Evolutionary conservation across 2,888 invertebrate species (phyloP).

Genomic region (Pilophorus perplexus): DNA sequence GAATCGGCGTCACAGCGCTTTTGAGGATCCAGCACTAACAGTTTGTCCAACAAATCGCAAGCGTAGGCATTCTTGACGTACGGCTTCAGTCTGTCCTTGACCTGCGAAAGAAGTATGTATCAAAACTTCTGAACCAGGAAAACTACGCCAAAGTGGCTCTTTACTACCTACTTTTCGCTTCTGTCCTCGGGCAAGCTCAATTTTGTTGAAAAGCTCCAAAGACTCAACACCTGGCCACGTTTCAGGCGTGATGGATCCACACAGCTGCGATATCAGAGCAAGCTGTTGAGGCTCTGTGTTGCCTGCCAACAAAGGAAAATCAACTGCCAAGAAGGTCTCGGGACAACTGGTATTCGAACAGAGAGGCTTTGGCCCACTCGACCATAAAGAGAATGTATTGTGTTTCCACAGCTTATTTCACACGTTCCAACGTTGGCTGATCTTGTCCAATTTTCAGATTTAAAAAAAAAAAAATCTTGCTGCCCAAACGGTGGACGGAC

Average conservation of each 20-base stretch:
- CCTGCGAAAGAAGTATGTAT: slow-evolving; percentile 51
- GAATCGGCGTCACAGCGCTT: slow-evolving; percentile 86
- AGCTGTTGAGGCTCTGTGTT: slow-evolving; percentile 95
- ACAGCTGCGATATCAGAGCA: slow-evolving; percentile 89
- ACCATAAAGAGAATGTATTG: neutral
- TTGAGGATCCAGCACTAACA: slow-evolving; percentile 87
- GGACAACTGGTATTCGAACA: too few relatives aligned
- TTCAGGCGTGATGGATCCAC: slow-evolving; percentile 90
- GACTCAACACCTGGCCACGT: slow-evolving; percentile 92
- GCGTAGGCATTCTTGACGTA: slow-evolving; percentile 91
- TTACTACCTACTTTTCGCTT: slow-evolving; percentile 67
- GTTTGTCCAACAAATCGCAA: slow-evolving; percentile 86
- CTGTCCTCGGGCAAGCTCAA: slow-evolving; percentile 83
- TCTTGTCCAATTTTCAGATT: too few relatives aligned
- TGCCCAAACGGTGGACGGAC: too few relatives aligned
- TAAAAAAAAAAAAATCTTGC: too few relatives aligned
- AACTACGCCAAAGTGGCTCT: neutral
- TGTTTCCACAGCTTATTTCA: too few relatives aligned
- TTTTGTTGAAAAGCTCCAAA: slow-evolving; percentile 81
- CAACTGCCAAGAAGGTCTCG: too few relatives aligned
- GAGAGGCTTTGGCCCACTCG: neutral
- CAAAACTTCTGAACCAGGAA: neutral
- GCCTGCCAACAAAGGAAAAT: slow-evolving; percentile 8
- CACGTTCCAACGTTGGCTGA: too few relatives aligned
- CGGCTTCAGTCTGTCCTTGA: slow-evolving; percentile 78